Percentiles rank a stretch among this genome's conserved stretches.
Evolutionary conservation across 2,113 vertebrate genomes (phyloP).

Genomic region (Hassar affinis): DNA sequence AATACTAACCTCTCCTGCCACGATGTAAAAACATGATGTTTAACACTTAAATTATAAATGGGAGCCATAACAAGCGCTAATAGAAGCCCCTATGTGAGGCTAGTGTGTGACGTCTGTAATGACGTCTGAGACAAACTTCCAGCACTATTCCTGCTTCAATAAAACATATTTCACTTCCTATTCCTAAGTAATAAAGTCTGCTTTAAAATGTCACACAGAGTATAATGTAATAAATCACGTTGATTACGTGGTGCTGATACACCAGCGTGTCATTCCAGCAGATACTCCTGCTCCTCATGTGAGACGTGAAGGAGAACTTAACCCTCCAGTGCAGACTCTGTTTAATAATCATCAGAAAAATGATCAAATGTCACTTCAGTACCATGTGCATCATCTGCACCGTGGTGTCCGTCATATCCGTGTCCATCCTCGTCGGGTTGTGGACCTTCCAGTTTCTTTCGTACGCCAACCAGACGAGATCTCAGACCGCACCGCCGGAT

Average conservation of each 20-base stretch:
- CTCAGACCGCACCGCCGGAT: constrained; percentile 52
- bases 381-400: constrained; percentile 70
- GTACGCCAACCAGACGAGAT: background rate
- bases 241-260: background rate
- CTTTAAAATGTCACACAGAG: too few relatives aligned
- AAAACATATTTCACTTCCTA: too few relatives aligned
- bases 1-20: too few relatives aligned
- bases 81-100: too few relatives aligned
- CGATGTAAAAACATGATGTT: too few relatives aligned
- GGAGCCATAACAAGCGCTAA: too few relatives aligned
- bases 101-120: too few relatives aligned
- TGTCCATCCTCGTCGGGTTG: constrained; percentile 79
- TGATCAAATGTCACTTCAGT: constrained; percentile 78
- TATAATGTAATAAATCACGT: constrained; percentile 16
- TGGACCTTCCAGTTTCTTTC: constrained; percentile 60
- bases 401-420: constrained; percentile 66
- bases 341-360: constrained; percentile 40
- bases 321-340: background rate
- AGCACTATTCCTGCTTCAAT: too few relatives aligned
- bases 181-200: too few relatives aligned
- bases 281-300: too few relatives aligned
- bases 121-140: too few relatives aligned
- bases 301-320: background rate
- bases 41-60: too few relatives aligned
- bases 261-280: background rate